Evolutionary conservation across 2,888 invertebrate genomes (phyloP), one percentile per base, ranked within the genome.

Genomic region (Clepsis dumicolana): DNA sequence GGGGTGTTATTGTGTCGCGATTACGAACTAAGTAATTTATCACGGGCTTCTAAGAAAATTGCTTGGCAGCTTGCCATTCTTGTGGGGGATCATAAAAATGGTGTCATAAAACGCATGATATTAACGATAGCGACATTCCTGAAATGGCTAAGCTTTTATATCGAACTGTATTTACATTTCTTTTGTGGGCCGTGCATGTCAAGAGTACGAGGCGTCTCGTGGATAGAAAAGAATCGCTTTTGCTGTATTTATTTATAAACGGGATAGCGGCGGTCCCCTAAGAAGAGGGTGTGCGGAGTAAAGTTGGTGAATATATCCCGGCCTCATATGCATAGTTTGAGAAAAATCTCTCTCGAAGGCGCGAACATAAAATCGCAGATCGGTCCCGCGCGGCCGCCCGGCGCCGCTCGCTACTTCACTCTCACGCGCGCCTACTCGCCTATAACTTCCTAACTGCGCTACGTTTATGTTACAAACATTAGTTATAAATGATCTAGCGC

Each of bases 281-380:
- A 63, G 70, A 72, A 72, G 68, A 72, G 68, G 79, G 80, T 80
- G 77, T 79, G 72, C 73, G 65, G 71, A 75, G 73, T 74, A 75
- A 75, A 77, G 75, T 78, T 73, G 64, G 72, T 70, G 71, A 78
- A 77, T 77, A 78, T 79, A 75, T 79, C 75, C 75, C 71, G 61
- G 54, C 67, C 61, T 85, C 80, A 76, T 84, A 86, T 86, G 82
- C 84, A 86, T 87, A 88, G 83, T 88, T 87, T 83, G 85, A 82
- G 81, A 84, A 85, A 48, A 87, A 83, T 82, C 81, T 80, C 76
- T 76, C 74, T 78, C 74, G 74, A 78, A 82, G 75, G 81, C 80
- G 85, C 72, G 80, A 83, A 83, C 81, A 82, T 83, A 84, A 83
- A 83, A 80, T 78, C 73, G 77, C 68, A 77, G 77, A 85, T 84